Conservation (phyloP, 2,113 vertebrate genomes). For the Parus major region DNA sequence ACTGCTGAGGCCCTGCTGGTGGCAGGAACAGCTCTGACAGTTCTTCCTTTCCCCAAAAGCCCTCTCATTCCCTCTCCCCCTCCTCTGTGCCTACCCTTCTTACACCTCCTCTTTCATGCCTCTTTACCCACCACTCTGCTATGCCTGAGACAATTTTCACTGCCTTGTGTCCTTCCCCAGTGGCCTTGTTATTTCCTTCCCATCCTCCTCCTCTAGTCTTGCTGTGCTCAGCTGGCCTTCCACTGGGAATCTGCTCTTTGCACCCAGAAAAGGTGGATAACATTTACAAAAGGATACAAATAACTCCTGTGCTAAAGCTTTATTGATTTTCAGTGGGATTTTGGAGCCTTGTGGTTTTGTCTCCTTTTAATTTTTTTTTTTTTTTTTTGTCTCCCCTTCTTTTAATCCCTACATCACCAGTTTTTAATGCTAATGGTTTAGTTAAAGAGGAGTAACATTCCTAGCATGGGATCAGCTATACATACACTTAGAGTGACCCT, state of each 20-base stretch:
- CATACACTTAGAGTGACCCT: background rate
- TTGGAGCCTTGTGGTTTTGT: background rate
- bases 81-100: background rate
- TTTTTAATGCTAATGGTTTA: background rate
- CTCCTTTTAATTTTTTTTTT: background rate
- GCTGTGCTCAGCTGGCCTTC: background rate
- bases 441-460: background rate
- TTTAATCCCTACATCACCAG: background rate
- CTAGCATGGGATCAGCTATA: background rate
- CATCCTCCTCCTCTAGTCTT: background rate
- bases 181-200: conserved; percentile 47
- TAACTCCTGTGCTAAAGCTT: background rate
- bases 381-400: background rate
- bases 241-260: conserved; percentile 1
- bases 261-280: conserved; percentile 16
- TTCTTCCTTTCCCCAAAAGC: background rate
- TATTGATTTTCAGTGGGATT: conserved; percentile 4
- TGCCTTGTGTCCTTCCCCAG: background rate
- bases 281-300: conserved; percentile 36
- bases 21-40: background rate
- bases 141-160: background rate
- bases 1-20: background rate
- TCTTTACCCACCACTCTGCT: background rate
- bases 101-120: background rate
- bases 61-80: background rate